phyloP scores from a whole-genome alignment of 2,888 invertebrate genomes.

The Erpobdella octoculata region DNA sequence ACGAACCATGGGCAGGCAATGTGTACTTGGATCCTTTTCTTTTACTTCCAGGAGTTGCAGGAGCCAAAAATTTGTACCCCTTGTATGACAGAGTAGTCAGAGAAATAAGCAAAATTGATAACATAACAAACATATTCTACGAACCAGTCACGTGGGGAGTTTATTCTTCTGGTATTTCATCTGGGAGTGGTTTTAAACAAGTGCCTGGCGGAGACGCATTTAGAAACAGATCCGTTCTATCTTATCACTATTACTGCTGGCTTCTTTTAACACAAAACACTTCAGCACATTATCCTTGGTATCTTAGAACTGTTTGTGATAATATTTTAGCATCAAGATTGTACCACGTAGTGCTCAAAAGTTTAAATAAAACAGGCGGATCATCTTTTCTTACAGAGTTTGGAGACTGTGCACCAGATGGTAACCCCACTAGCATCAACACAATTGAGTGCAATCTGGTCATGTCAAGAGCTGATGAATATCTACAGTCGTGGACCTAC shows the following conservation, averaged over 20 bases:
- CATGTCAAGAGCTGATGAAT: slow-evolving; percentile 38
- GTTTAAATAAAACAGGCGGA: slow-evolving; percentile 38
- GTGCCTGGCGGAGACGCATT: slow-evolving; percentile 40
- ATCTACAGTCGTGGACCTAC: slow-evolving; percentile 43
- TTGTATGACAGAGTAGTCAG: slow-evolving; percentile 38
- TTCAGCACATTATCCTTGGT: slow-evolving; percentile 30
- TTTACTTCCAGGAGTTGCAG: slow-evolving; percentile 42
- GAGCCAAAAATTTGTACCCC: slow-evolving; percentile 39
- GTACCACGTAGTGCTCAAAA: slow-evolving; percentile 33
- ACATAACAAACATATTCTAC: slow-evolving; percentile 41
- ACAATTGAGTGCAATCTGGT: slow-evolving; percentile 40
- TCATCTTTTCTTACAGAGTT: slow-evolving; percentile 43
- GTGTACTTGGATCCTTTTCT: slow-evolving; percentile 38
- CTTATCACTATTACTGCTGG: slow-evolving; percentile 45
- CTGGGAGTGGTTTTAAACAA: slow-evolving; percentile 40
- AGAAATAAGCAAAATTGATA: slow-evolving; percentile 41
- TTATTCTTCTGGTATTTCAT: slow-evolving; percentile 32
- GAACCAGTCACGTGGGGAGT: slow-evolving; percentile 45
- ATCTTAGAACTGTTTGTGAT: slow-evolving; percentile 39
- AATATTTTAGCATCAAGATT: slow-evolving; percentile 36
- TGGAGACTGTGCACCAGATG: slow-evolving; percentile 41
- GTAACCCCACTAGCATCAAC: slow-evolving; percentile 32
- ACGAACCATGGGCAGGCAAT: slow-evolving; percentile 45
- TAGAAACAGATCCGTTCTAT: slow-evolving; percentile 37
- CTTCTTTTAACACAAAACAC: slow-evolving; percentile 32